Conservation (phyloP, 2,797 vertebrate species). For the Rhinogobio ventralis region DNA sequence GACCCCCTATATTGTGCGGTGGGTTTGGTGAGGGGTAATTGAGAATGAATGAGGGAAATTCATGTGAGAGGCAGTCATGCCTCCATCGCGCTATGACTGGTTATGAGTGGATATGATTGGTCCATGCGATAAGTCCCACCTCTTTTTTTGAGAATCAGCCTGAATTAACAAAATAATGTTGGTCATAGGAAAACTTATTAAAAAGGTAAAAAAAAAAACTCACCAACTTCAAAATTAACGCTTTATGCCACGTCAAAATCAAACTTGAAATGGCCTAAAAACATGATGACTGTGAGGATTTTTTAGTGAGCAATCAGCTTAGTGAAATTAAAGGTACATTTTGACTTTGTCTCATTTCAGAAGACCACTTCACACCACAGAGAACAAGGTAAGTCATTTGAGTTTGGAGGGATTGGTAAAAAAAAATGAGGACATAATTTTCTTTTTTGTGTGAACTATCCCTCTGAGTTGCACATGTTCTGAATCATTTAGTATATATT, state of each 20-base stretch:
- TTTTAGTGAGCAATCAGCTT: not conserved
- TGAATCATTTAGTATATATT: constrained; percentile 12
- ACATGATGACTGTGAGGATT: too few species aligned
- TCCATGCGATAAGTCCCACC: not conserved
- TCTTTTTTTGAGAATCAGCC: not conserved
- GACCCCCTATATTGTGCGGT: not conserved
- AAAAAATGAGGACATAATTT: not conserved
- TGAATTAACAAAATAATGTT: not conserved
- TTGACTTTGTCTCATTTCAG: not conserved
- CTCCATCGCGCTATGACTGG: not conserved
- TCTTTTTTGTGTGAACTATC: constrained; percentile 3
- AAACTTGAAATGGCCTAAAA: not conserved
- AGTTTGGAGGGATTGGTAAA: not conserved
- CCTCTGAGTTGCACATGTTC: not conserved
- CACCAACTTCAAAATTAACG: too few species aligned
- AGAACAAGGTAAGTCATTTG: not conserved
- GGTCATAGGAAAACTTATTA: too few species aligned
- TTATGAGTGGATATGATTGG: not conserved
- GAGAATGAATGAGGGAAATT: not conserved
- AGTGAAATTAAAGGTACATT: not conserved
- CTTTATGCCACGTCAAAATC: too few species aligned
- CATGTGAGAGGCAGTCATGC: not conserved
- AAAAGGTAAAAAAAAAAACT: too few species aligned
- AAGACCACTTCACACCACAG: not conserved
- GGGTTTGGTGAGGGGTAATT: not conserved